Base-by-base conservation (phyloP, 1,140 invertebrate species). In the Drosophila biarmipes region DNA sequence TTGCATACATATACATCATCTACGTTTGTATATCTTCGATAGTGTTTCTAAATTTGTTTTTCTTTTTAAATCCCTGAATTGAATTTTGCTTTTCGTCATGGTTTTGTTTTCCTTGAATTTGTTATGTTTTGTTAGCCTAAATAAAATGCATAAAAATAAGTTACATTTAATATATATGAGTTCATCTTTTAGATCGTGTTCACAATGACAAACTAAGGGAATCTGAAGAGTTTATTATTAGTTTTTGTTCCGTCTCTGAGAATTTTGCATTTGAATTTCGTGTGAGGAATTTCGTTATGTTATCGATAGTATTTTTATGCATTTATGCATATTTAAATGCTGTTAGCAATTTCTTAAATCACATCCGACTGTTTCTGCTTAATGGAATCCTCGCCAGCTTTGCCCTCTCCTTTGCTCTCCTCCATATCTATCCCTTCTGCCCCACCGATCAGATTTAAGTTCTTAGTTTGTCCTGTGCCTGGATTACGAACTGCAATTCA, bases 101-200 rank as follows among this genome's bases (percentile, higher is more conserved):
- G 73, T 66, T 78, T 71, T 56, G 62, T 78, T 71, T 56, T 66
- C 54, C 17, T 80, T 77, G 54, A 72, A 66, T 79, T 84, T 67
- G 59, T 87, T 87, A 61, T 35, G 62, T 79, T 77, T 64, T 73
- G 74, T 80, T 90, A 89, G 76, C 84, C 85, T 89, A 89, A 84
- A 90, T 87, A 87, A 89, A 80, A 89, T 89, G 71, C 84, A 89
- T 89, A 84, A 89, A 89, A 89, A 89, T 89, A 90, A 72, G 64
- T 87, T 78, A 71, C 53, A 56, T 78, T 80, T 68, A 63, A 75
- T 77, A 80, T 73, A 63, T 72, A 53, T 69, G 84, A 82, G 79
- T 82, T 64, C 61, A 89, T 89, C 84, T 89, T 90, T 67, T 68
- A 89, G 84, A 89, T 76, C 48, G 68, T 80, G 81, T 86, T 84